Evolutionary conservation across 2,888 invertebrate genomes (phyloP).

Genomic region (Frankliniella fusca): DNA sequence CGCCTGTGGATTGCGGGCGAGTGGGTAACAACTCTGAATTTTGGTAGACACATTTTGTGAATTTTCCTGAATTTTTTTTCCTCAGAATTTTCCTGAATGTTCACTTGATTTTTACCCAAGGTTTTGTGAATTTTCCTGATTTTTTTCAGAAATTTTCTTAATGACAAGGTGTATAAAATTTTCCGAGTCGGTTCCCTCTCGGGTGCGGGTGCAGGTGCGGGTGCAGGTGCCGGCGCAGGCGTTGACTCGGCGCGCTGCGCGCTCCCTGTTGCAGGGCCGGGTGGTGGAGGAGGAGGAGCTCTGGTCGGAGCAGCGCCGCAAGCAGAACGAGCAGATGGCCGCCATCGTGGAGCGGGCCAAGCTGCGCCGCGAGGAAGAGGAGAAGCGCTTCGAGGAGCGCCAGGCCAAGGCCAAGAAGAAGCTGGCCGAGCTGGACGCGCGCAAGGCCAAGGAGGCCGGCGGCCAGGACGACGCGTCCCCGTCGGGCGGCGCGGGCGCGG

Average conservation of each 20-base stretch:
- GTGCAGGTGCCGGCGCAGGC: background rate
- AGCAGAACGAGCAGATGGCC: slow-evolving; percentile 67
- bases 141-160: too few relatives aligned
- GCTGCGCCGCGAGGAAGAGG: slow-evolving; percentile 83
- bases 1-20: too few relatives aligned
- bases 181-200: too few relatives aligned
- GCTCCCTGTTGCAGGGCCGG: slow-evolving; percentile 32
- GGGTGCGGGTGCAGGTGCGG: background rate
- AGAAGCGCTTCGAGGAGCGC: slow-evolving; percentile 67
- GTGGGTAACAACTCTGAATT: too few relatives aligned
- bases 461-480: slow-evolving; percentile 25
- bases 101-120: too few relatives aligned
- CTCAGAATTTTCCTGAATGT: too few relatives aligned
- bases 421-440: slow-evolving; percentile 40
- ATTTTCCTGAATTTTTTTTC: too few relatives aligned
- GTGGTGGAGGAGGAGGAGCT: slow-evolving; percentile 57
- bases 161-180: too few relatives aligned
- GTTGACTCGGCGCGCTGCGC: background rate
- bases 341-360: slow-evolving; percentile 78
- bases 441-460: slow-evolving; percentile 32
- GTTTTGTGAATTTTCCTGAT: too few relatives aligned
- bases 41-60: too few relatives aligned
- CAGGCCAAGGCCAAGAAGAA: slow-evolving; percentile 62
- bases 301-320: slow-evolving; percentile 66
- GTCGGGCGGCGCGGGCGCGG: slow-evolving; percentile 30